phyloP scores from a whole-genome alignment of 2,113 vertebrate genomes.

The Haemorhous mexicanus region DNA sequence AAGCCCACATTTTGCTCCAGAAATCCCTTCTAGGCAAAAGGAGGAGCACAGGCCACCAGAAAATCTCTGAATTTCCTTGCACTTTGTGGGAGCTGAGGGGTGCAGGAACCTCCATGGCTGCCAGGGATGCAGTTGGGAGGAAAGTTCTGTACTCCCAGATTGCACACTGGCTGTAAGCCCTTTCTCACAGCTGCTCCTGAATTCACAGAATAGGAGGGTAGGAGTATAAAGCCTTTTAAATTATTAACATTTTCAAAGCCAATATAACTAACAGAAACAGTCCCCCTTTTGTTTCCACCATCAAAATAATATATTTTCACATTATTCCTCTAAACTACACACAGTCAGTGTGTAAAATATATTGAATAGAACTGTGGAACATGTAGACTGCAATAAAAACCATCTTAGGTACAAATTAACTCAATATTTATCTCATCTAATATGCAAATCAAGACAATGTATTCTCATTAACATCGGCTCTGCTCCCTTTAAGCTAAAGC shows the following conservation, averaged over 20 bases:
- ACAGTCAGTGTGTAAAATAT: slow-evolving; percentile 34
- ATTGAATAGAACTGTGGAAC: slow-evolving; percentile 36
- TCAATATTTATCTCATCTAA: slow-evolving; percentile 81
- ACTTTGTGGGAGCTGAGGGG: background rate
- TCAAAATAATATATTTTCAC: slow-evolving; percentile 16
- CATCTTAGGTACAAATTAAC: slow-evolving; percentile 75
- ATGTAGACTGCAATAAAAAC: slow-evolving; percentile 59
- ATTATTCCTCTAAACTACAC: slow-evolving; percentile 36
- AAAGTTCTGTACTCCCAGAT: background rate
- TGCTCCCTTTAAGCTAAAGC: slow-evolving; percentile 71
- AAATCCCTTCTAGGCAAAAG: background rate
- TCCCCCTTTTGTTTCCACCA: background rate
- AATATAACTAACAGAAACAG: background rate
- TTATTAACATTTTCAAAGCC: background rate
- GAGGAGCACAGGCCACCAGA: background rate
- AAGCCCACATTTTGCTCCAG: background rate
- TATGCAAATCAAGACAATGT: slow-evolving; percentile 74
- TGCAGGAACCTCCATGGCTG: background rate
- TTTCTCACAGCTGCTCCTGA: background rate
- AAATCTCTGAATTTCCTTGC: background rate
- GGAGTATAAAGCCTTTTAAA: background rate
- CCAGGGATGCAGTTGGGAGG: background rate
- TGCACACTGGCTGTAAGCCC: background rate
- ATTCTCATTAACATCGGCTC: slow-evolving; percentile 71
- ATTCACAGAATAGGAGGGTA: background rate